phyloP scores from a whole-genome alignment of 1,140 invertebrate genomes.

The Bombus haemorrhoidalis region DNA sequence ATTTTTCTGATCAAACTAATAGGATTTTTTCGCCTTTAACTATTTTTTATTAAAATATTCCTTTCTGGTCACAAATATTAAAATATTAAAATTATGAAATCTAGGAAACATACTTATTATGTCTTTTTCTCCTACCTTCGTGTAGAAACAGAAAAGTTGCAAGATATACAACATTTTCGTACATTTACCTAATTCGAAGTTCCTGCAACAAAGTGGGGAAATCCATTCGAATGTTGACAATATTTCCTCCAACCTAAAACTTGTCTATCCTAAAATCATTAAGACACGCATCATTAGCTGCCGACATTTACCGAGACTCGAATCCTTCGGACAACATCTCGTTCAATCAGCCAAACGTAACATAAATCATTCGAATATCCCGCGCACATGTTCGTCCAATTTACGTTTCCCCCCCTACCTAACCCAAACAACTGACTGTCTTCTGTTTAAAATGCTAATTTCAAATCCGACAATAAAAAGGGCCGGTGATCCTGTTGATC shows the following conservation, averaged over 20 bases:
- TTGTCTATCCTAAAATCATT: not conserved
- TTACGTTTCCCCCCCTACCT: not conserved
- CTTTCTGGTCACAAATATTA: not conserved
- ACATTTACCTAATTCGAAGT: too few species aligned
- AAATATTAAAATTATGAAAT: too few species aligned
- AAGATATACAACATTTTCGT: too few species aligned
- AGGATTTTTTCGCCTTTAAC: not conserved
- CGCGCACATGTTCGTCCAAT: not conserved
- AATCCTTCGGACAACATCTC: not conserved
- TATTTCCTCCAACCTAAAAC: not conserved
- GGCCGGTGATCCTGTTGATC: slow-evolving; percentile 21
- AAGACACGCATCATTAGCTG: not conserved
- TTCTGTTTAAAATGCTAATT: slow-evolving; percentile 33
- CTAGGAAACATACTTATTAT: too few species aligned
- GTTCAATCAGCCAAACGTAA: not conserved
- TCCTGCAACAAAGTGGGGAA: too few species aligned
- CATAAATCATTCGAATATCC: slow-evolving; percentile 23
- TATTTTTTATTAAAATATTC: not conserved
- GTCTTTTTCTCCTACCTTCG: too few species aligned
- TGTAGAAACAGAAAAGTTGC: too few species aligned
- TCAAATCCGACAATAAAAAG: slow-evolving; percentile 30
- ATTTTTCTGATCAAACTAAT: too few species aligned
- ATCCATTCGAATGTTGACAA: not conserved
- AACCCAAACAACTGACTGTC: not conserved
- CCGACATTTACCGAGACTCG: not conserved